phyloP scores from a whole-genome alignment of 2,888 invertebrate species.

The Deroplatys truncata region DNA sequence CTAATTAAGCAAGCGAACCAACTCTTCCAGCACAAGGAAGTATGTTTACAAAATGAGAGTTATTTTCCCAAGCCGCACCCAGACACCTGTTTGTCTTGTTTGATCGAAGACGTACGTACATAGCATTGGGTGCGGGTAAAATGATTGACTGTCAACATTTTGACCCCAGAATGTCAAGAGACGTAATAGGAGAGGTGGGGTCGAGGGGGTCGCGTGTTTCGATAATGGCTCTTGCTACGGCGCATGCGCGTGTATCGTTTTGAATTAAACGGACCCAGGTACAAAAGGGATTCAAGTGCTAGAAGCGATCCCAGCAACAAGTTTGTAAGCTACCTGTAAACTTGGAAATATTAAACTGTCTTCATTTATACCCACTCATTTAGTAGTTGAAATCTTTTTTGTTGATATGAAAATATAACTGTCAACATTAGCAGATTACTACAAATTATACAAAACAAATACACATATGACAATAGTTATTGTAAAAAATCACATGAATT shows the following conservation, averaged over 20 bases:
- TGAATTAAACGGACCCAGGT: background rate
- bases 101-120: background rate
- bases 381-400: too few species aligned
- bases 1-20: background rate
- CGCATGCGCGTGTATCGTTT: background rate
- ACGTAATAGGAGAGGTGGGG: constrained; percentile 19
- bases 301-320: background rate
- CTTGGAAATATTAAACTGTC: too few species aligned
- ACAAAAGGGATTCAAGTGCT: background rate
- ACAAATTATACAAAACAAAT: too few species aligned
- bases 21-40: background rate
- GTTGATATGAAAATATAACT: too few species aligned
- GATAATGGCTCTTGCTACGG: constrained; percentile 18
- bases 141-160: constrained; percentile 26
- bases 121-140: background rate
- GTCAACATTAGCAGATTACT: too few species aligned
- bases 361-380: too few species aligned
- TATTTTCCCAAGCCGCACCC: background rate
- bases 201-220: constrained; percentile 12
- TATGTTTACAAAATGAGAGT: background rate
- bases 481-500: too few species aligned
- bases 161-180: constrained; percentile 19
- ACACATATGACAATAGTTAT: too few species aligned
- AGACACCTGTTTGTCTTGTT: background rate
- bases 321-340: background rate